These are phyloP conservation scores for Umimayanthus kanabou DNA, from an alignment of 92 coral and sea anemone genomes.

Conservation along the genomic window DNA sequence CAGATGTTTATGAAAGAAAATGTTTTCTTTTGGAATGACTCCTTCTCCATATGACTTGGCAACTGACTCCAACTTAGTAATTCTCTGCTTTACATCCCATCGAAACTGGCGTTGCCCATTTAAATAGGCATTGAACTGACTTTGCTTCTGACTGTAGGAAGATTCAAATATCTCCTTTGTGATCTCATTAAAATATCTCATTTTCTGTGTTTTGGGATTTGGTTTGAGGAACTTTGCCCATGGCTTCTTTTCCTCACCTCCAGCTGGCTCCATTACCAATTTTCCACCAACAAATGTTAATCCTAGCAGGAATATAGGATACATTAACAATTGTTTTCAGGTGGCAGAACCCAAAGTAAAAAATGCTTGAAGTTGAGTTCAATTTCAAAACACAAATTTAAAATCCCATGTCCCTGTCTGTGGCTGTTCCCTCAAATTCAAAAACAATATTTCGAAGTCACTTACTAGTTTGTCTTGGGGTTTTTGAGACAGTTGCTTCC, in stretches of 20 bases:
- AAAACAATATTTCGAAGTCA: neutral
- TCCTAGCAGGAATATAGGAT: constrained; percentile 1
- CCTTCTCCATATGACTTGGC: constrained; percentile 35
- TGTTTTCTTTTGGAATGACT: constrained; percentile 42
- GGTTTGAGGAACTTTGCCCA: constrained; percentile 38
- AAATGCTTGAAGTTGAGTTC: neutral
- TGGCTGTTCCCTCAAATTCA: constrained; percentile 21
- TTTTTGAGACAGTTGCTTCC: constrained; percentile 26
- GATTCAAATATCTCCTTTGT: constrained; percentile 35
- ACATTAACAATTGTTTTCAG: neutral
- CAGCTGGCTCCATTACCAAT: constrained; percentile 7
- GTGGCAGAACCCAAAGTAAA: constrained; percentile 15
- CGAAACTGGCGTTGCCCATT: too few species aligned
- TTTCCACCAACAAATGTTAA: constrained; percentile 16
- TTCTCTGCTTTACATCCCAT: too few species aligned
- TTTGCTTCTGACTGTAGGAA: constrained; percentile 28
- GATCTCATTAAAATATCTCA: constrained; percentile 26
- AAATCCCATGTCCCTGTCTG: constrained; percentile 8
- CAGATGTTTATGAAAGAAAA: constrained; percentile 27
- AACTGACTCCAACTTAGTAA: neutral
- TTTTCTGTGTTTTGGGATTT: constrained; percentile 36
- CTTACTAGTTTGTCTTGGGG: constrained; percentile 8
- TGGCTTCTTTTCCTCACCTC: constrained; percentile 18
- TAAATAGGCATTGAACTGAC: neutral
- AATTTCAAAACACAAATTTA: neutral